Evolutionary conservation across 2,888 invertebrate genomes (phyloP), one percentile per base, ranked within the genome.

Genomic region (Leptinotarsa juncta): DNA sequence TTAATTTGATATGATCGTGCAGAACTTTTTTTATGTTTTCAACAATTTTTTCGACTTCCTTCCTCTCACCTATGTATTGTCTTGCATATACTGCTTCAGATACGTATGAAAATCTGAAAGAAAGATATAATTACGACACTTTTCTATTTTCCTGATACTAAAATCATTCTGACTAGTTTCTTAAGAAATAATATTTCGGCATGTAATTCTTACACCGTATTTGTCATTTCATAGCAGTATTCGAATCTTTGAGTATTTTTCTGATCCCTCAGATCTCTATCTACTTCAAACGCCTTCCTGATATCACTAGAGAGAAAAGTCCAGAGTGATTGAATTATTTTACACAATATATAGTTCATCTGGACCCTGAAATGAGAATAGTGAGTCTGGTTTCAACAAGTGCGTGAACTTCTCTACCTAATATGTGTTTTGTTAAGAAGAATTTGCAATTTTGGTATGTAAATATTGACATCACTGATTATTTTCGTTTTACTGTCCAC

Each of bases 341-440:
- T 71, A 81, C 82, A 82, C 55, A 80, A 76, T 49, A 82, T 78
- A 55, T 82, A 82, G 65, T 82, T 80, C 3, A 78, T 75, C 51
- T 78, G 72, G 5, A 77, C 70, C 32, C 81, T 81, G 16, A 67
- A 77, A 75, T 23, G 67, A 65, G 51, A 57, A 42, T 32, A 42
- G 15, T 62, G 60, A 50, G 51, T 65, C 18, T 57, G 18, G 16
- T 51, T 51, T 3, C 4, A n/a, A 51, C 18, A 10, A 57, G 20
- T 57, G 23, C 57, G n/a, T 4, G 18, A 55, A 20, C 51, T 16
- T n/a, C 2, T n/a, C 65, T 74, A 81, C 81, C 80, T 78, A 15
- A 72, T 77, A 20, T 70, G 67, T 12, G 74, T 77, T 70, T 71
- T 74, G 15, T 70, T 70, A n/a, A 82, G 49, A n/a, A 81, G 73